Conservation (phyloP, 2,113 vertebrate genomes). For the Nothocercus nigrocapillus region DNA sequence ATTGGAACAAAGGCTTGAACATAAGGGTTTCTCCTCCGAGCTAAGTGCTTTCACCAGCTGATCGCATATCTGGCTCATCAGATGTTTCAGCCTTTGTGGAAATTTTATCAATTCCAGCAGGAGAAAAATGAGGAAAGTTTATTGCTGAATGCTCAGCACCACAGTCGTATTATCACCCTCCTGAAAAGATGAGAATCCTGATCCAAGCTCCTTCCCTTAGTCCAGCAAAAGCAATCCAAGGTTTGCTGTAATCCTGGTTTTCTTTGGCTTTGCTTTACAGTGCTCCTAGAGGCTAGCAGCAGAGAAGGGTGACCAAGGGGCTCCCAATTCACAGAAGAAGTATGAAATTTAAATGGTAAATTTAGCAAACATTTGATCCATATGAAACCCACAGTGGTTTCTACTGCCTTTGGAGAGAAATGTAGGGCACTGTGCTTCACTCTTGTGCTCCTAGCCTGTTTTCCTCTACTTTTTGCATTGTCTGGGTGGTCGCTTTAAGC, state of each 20-base stretch:
- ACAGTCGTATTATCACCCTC: accelerated
- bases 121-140: conserved; percentile 9
- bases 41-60: conserved; percentile 34
- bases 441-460: not conserved
- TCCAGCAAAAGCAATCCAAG: not conserved
- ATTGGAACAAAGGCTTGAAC: conserved; percentile 52
- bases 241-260: not conserved
- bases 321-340: not conserved
- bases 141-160: not conserved
- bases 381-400: not conserved
- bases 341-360: not conserved
- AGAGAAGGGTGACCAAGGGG: accelerated
- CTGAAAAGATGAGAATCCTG: not conserved
- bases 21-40: conserved; percentile 52
- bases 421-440: accelerated
- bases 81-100: conserved; percentile 39
- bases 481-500: not conserved
- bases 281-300: not conserved
- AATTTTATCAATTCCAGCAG: conserved; percentile 34
- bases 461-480: not conserved
- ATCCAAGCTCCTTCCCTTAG: not conserved
- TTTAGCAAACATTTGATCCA: not conserved
- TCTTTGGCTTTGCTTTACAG: not conserved
- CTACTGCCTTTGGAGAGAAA: not conserved
- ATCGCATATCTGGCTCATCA: conserved; percentile 46